Percentiles rank a stretch among this genome's conserved stretches.
These are phyloP conservation scores for Pelvicachromis taeniatus DNA, from an alignment of 2,113 vertebrate species.

Conservation along the genomic window DNA sequence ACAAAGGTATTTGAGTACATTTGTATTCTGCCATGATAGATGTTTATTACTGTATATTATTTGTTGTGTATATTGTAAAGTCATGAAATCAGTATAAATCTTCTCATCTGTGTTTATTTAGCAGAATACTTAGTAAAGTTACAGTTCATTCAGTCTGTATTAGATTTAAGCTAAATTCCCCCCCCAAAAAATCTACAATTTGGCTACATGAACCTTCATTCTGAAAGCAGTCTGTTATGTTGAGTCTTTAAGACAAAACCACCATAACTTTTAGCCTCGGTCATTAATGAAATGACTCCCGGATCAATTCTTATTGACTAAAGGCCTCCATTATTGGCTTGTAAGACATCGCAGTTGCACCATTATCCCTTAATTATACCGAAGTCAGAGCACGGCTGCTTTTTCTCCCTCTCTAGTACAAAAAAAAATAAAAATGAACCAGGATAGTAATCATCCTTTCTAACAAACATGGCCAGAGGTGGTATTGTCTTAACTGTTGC, in stretches of 20 bases:
- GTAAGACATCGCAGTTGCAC: conserved; percentile 67
- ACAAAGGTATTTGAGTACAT: not conserved
- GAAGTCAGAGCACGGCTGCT: conserved; percentile 9
- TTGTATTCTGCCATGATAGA: not conserved
- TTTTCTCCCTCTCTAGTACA: not conserved
- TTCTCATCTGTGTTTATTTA: not conserved
- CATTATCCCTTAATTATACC: conserved; percentile 68
- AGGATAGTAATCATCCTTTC: conserved; percentile 20
- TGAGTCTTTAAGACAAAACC: conserved; percentile 22
- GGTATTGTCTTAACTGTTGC: conserved; percentile 9
- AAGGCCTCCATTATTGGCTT: conserved; percentile 60
- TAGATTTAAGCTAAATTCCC: not conserved
- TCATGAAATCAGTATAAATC: not conserved
- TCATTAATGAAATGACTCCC: conserved; percentile 56
- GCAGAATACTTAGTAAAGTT: not conserved
- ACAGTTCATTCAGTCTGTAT: not conserved
- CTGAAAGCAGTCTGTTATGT: not conserved
- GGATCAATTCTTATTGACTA: conserved; percentile 65
- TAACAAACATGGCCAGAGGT: conserved; percentile 1
- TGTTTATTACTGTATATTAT: not conserved
- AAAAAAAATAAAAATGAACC: not conserved
- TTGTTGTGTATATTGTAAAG: not conserved
- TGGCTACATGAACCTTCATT: not conserved
- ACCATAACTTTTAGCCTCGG: conserved; percentile 20
- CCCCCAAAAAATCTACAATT: not conserved